Percentiles rank a stretch among this genome's conserved stretches.
Evolutionary conservation across 2,797 vertebrate genomes (phyloP).

Genomic region (Heliangelus exortis): DNA sequence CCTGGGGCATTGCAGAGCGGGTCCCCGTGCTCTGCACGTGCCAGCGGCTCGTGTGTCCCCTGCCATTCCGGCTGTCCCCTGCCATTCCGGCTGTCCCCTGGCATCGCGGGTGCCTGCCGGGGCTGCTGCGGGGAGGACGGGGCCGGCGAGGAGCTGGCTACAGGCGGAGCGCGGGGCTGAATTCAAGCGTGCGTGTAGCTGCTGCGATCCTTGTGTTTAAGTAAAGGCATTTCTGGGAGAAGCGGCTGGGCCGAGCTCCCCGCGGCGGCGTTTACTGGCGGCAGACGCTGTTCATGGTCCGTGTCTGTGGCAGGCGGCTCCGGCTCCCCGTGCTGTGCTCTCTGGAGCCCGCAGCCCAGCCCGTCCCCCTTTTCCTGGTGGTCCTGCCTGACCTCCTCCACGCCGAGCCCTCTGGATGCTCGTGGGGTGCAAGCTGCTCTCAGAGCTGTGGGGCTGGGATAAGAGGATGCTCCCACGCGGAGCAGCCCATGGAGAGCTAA

Average conservation of each 20-base stretch:
- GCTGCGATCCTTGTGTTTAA: background rate
- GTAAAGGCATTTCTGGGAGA: background rate
- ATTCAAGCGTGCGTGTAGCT: background rate
- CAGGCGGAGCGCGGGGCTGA: background rate
- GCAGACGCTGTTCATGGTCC: background rate
- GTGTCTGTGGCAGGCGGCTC: background rate
- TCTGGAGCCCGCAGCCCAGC: rapidly evolving
- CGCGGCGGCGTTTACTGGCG: background rate
- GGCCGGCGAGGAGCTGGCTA: background rate
- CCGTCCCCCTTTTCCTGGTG: background rate
- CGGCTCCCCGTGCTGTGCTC: background rate
- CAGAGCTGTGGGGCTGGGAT: rapidly evolving
- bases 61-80: too few relatives aligned
- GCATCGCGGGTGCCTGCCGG: rapidly evolving
- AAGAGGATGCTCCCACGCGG: background rate
- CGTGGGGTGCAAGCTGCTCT: rapidly evolving
- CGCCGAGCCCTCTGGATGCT: background rate
- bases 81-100: rapidly evolving
- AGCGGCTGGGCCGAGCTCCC: background rate
- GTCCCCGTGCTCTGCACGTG: background rate
- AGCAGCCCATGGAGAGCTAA: background rate
- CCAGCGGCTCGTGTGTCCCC: background rate
- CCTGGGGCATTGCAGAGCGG: rapidly evolving
- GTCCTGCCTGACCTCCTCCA: background rate
- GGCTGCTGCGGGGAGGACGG: background rate